These are phyloP conservation scores for rat (Rattus norvegicus) DNA, from an alignment of 2,113 vertebrate genomes.

Conservation along the genomic window DNA sequence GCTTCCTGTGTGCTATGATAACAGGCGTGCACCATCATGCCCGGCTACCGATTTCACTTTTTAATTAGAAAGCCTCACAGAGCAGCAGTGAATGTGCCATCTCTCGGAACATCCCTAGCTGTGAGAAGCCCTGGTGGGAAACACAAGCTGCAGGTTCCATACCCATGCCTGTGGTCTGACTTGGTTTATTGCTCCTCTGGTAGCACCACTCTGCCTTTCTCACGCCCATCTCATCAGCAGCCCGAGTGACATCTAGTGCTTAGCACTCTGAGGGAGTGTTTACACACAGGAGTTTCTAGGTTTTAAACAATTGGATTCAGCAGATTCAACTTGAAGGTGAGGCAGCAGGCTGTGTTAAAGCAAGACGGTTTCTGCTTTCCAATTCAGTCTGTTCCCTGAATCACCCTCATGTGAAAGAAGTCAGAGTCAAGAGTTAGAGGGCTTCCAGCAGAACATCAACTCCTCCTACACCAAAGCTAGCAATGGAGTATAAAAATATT, in stretches of 20 bases:
- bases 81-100: neutral
- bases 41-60: neutral
- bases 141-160: neutral
- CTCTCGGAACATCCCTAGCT: neutral
- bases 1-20: neutral
- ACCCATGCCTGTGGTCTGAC: neutral
- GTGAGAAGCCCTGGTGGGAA: neutral
- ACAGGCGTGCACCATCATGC: neutral
- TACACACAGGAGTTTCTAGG: neutral
- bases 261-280: neutral
- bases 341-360: too few relatives aligned
- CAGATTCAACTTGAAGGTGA: neutral
- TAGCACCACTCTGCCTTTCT: neutral
- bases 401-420: neutral
- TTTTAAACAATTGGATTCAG: neutral
- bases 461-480: neutral
- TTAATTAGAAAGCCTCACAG: neutral
- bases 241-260: neutral
- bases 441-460: neutral
- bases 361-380: neutral
- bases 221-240: neutral
- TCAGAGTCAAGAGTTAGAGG: neutral
- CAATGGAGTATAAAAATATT: neutral
- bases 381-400: too few relatives aligned
- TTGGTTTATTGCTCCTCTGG: neutral